Evolutionary conservation across 2,113 vertebrate genomes (phyloP), one percentile per base, ranked within the genome.

Genomic region (Suncus etruscus): DNA sequence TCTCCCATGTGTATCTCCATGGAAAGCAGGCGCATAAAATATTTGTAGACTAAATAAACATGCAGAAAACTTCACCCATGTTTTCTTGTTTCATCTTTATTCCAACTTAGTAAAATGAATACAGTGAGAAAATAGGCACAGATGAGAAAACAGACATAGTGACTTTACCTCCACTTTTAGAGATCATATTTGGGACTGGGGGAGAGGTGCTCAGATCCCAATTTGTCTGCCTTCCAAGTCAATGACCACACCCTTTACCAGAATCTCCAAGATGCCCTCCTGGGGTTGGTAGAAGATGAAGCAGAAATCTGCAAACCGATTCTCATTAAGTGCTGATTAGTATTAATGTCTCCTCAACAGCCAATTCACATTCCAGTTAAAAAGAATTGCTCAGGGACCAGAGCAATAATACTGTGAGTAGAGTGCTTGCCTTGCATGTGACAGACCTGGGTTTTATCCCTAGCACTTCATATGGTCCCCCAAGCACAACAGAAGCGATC

Each of bases 341-440:
- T 29, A 24, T 9, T 39, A 39, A 39, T 22, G 50, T 63, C 25
- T 63, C 88, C 58, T 76, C 27, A 25, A 76, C 11, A 54, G 54
- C 73, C 74, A 82, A 32, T 73, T 93, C 73, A 69, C 32, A 91
- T n/a, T 65, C 74, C 58, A 69, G 83, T 94, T 91, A 70, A 87
- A 91, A 90, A 39, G 48, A 83, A 76, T 73, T 16, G 2, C n/a
- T 54, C 54, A 4, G 11, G 54, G 18, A 16, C 12, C 54, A 15
- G 54, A 54, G 54, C 12, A 16, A 54, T 54, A 14, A 16, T 54
- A 54, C 54, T 15, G 54, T 16, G 18, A 11, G 54, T 54, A 54
- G 18, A 16, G 54, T 16, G 18, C 54, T 54, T 54, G 54, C 54
- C 54, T 54, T 54, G 54, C 54, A 54, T 16, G 12, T 54, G 54